Base-by-base conservation (phyloP, 2,113 vertebrate species). In the Coryphaenoides rupestris region DNA sequence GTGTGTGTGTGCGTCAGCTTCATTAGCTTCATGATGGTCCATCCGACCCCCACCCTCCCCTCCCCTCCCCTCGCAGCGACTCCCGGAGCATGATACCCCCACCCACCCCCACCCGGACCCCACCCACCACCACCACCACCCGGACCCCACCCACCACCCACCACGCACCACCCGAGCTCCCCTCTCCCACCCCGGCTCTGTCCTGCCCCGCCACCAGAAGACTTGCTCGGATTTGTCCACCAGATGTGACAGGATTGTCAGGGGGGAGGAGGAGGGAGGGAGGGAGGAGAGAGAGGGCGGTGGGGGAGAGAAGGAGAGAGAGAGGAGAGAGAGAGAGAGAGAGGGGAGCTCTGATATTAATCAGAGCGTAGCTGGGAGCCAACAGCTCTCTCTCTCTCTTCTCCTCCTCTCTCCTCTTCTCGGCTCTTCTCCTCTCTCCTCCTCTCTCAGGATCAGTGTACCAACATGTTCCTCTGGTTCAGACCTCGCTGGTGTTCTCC, bases 221-320 rank as follows among this genome's bases (percentile, higher is more conserved):
- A 90, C 92, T 91, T 89, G 91, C 88, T 83, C 90, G 89, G 93
- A 92, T 94, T 92, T 93, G 92, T 93, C 93, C 91, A 92, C 91
- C 93, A 94, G 93, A 95, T 94, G 93, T 93, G 93, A 95, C 92
- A 92, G 87, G 92, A 91, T 92, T 89, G 92, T 91, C 85, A 33
- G 91, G 87, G 89, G 86, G 91, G 91, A 86, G 91, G 72, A 54
- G 60, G 23, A 83, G 89, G 83, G 87, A 89, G 81, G 85, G 80
- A 89, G 89, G 89, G 52, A 60, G 24, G 22, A 83, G 89, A 90
- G 88, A 84, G 85, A 82, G 88, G 89, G 86, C 85, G 81, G n/a
- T n/a, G n/a, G n/a, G n/a, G n/a, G n/a, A n/a, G n/a, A n/a, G n/a
- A n/a, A n/a, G n/a, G n/a, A n/a, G n/a, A n/a, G n/a, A 89, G 89